Evolutionary conservation across 2,797 vertebrate genomes (phyloP).

Genomic region (Manis pentadactyla): DNA sequence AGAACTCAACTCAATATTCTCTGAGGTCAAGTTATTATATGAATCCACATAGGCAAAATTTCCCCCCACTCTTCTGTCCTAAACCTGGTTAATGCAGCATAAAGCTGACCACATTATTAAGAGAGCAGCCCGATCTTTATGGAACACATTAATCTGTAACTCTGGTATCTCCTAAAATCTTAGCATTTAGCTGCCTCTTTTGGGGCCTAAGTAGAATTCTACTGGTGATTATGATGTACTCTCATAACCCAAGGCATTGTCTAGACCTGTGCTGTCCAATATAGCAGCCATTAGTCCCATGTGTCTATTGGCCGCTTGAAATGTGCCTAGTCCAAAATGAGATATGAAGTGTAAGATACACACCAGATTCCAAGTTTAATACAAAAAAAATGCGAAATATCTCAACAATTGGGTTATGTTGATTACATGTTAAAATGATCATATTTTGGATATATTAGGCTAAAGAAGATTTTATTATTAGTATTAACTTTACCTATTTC

Average conservation of each 20-base stretch:
- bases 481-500: slow-evolving; percentile 48
- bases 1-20: slow-evolving; percentile 1
- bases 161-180: slow-evolving; percentile 7
- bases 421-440: background rate
- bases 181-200: slow-evolving; percentile 44
- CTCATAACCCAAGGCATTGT: background rate
- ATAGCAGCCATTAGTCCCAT: background rate
- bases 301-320: background rate
- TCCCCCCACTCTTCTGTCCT: background rate
- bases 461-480: slow-evolving; percentile 22
- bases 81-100: background rate
- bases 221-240: background rate
- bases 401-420: background rate
- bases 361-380: background rate
- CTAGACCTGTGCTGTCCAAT: background rate
- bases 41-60: slow-evolving; percentile 35
- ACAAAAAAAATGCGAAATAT: slow-evolving; percentile 10
- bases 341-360: background rate
- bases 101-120: background rate
- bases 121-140: background rate
- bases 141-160: background rate
- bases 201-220: background rate
- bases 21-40: background rate
- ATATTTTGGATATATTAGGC: background rate
- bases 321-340: background rate